A percentile compares a stretch with the other conserved stretches of the same genome.
Conservation (phyloP, 2,888 invertebrate species). For the Teleiodes luculella region DNA sequence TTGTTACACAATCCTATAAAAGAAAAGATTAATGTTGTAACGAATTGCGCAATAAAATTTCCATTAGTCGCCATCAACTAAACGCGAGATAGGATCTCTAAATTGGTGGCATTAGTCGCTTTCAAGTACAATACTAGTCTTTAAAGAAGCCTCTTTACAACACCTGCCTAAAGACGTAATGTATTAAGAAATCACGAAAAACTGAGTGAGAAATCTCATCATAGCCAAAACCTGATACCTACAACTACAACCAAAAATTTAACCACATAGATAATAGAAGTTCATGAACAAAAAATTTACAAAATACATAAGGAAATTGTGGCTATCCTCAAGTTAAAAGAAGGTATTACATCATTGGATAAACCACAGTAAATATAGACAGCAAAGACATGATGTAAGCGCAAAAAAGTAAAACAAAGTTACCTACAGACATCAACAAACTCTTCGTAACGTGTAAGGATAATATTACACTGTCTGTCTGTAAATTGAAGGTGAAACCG, state of each 20-base stretch:
- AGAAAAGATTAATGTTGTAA: neutral
- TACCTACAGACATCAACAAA: no score
- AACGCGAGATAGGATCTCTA: neutral
- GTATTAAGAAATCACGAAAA: neutral
- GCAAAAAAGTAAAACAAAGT: no score
- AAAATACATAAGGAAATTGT: neutral
- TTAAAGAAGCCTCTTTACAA: neutral
- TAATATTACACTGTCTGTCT: no score
- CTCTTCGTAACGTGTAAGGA: no score
- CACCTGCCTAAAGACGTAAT: neutral
- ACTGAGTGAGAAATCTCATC: no score
- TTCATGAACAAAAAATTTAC: neutral
- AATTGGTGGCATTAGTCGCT: neutral
- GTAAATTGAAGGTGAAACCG: no score
- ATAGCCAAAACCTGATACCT: no score
- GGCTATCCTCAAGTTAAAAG: neutral
- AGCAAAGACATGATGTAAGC: neutral
- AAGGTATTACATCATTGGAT: neutral
- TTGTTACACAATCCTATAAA: neutral
- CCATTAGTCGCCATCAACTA: neutral
- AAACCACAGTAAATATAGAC: neutral
- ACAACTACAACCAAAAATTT: neutral
- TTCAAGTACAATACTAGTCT: neutral
- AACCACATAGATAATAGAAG: neutral
- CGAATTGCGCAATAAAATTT: neutral